phyloP scores from a whole-genome alignment of 2,113 vertebrate species.

The Phaetusa simplex region DNA sequence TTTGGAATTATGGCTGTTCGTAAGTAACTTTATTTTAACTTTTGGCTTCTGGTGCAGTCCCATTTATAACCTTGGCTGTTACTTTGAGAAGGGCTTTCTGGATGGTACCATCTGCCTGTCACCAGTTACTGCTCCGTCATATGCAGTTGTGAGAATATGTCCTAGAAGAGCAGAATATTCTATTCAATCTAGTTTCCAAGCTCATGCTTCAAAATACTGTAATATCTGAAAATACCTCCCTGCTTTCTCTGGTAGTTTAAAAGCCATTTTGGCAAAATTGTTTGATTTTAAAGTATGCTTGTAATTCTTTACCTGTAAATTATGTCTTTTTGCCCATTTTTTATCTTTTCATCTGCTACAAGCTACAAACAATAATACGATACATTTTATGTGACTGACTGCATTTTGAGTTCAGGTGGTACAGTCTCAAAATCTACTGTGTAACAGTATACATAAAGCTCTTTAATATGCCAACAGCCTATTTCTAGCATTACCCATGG shows the following conservation, averaged over 20 bases:
- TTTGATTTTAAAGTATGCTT: not conserved
- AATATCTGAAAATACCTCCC: not conserved
- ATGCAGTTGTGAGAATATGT: not conserved
- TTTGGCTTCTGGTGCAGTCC: not conserved
- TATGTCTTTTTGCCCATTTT: not conserved
- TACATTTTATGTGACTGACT: not conserved
- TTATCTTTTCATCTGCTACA: not conserved
- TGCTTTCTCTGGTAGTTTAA: not conserved
- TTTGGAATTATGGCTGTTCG: not conserved
- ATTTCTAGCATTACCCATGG: not conserved
- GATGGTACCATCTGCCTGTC: conserved; percentile 27
- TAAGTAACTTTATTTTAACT: not conserved
- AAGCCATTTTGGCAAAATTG: not conserved
- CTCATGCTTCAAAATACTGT: not conserved
- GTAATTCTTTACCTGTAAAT: not conserved
- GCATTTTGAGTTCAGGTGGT: not conserved
- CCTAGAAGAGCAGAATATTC: not conserved
- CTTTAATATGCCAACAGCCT: not conserved
- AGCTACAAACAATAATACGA: not conserved
- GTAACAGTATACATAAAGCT: not conserved
- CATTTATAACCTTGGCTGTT: conserved; percentile 46
- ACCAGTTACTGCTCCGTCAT: conserved; percentile 10
- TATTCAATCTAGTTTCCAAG: not conserved
- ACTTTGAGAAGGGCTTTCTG: not conserved
- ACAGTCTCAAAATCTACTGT: not conserved